Conservation (phyloP, 2,888 invertebrate species). For the Acleris sparsana region DNA sequence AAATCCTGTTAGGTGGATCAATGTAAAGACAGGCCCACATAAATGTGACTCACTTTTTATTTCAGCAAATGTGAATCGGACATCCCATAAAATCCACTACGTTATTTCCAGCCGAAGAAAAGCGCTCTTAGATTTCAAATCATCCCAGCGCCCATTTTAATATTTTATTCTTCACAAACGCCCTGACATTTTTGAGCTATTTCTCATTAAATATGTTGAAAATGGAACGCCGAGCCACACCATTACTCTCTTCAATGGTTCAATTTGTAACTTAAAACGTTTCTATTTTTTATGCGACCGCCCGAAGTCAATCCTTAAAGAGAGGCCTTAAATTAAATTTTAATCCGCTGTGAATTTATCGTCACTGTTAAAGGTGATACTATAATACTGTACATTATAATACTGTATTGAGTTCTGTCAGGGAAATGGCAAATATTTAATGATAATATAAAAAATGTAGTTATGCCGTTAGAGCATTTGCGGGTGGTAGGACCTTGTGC, state of each 20-base stretch:
- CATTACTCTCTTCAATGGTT: conserved; percentile 36
- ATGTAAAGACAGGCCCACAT: too few relatives aligned
- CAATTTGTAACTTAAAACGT: conserved; percentile 36
- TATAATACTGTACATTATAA: not conserved
- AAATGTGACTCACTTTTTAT: too few relatives aligned
- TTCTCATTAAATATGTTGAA: conserved; percentile 32
- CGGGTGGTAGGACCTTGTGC: too few relatives aligned
- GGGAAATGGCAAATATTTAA: too few relatives aligned
- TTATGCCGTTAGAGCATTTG: too few relatives aligned
- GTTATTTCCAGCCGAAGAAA: conserved; percentile 19
- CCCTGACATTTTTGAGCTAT: conserved; percentile 44
- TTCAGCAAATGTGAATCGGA: not conserved
- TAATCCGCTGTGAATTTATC: conserved; percentile 7
- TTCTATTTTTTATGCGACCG: conserved; percentile 30
- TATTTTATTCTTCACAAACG: conserved; percentile 73
- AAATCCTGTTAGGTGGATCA: too few relatives aligned
- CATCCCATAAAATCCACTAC: not conserved
- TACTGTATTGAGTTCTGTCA: not conserved
- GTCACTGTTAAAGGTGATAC: not conserved
- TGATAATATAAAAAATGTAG: too few relatives aligned
- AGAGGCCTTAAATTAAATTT: conserved; percentile 21
- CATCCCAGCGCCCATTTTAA: conserved; percentile 63
- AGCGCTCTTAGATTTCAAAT: conserved; percentile 64
- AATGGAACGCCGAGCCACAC: conserved; percentile 30
- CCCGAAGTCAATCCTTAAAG: conserved; percentile 25